Base-by-base conservation (phyloP, 2,888 invertebrate genomes). In the Meiosimyza platycephala region DNA sequence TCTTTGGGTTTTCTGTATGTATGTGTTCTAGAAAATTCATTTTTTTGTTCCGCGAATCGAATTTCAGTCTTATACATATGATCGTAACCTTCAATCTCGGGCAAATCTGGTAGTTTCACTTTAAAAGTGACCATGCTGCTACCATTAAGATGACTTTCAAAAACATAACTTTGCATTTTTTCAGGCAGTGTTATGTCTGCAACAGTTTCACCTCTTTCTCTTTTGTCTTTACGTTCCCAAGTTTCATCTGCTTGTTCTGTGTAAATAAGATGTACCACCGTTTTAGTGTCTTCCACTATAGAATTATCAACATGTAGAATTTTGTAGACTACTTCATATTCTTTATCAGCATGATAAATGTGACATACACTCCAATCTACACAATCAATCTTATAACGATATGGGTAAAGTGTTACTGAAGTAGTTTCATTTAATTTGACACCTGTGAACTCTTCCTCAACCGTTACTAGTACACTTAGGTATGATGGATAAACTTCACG, bases 281-380 rank as follows among this genome's bases (percentile, higher is more conserved):
- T 90, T 63, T 88, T 89, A 12, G 89, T 89, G 75, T 91, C 90
- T 75, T 88, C 88, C 1, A 93, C 89, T 0, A 92, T 91, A 0
- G 91, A 89, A 48, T 92, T 92, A 85, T 94, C 94, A 78, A 93
- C 92, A 77, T 92, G 90, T 0, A 90, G 88, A 0, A 94, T 87
- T 88, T 93, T 93, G 16, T 93, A 86, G 90, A 93, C 93, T 28
- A 96, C 93, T 48, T 92, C 93, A 79, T 94, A 95, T 76, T 93
- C 93, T 66, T 98, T 89, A 54, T 94, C 95, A 1, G 97, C 96
- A 84, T 97, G 96, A 88, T 96, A 98, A 77, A 93, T 93, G 79
- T 94, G 93, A 0, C 97, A 94, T 3, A 93, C 93, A 79, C 93
- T 92, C 48, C 76, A 82, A 13, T 76, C 78, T 22, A 96, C 91